Conservation (phyloP, 1,140 invertebrate species). For the Diorhabda sublineata region DNA sequence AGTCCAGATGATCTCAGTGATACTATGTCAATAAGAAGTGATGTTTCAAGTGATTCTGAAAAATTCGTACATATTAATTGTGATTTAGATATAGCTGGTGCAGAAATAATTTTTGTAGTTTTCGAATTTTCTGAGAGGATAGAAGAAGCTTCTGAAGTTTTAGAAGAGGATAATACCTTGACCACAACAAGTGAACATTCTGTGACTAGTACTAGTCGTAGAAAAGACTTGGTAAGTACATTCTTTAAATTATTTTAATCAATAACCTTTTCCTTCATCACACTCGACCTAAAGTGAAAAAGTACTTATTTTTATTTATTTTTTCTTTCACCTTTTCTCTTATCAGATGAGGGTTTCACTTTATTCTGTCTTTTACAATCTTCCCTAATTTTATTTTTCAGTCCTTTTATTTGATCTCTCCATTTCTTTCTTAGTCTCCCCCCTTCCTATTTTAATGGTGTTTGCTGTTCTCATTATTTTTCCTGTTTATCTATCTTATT, state of each 20-base stretch:
- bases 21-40: conserved; percentile 64
- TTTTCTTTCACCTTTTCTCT: too few relatives aligned
- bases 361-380: neutral
- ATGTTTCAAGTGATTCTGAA: conserved; percentile 77
- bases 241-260: conserved; percentile 13
- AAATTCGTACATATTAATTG: conserved; percentile 64
- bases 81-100: conserved; percentile 29
- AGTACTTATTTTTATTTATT: too few relatives aligned
- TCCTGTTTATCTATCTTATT: too few relatives aligned
- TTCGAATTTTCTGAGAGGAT: conserved; percentile 45
- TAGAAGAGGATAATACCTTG: conserved; percentile 65
- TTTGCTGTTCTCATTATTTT: neutral
- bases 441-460: conserved; percentile 9
- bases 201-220: conserved; percentile 70
- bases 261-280: too few relatives aligned
- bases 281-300: too few relatives aligned
- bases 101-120: conserved; percentile 54
- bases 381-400: neutral
- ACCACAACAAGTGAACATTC: conserved; percentile 76
- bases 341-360: neutral
- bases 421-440: conserved; percentile 4
- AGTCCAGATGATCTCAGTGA: conserved; percentile 70
- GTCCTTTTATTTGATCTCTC: conserved; percentile 5
- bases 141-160: conserved; percentile 81
- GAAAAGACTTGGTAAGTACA: conserved; percentile 67